phyloP scores from a whole-genome alignment of 2,888 invertebrate genomes.

The Falcaria lacertinaria region DNA sequence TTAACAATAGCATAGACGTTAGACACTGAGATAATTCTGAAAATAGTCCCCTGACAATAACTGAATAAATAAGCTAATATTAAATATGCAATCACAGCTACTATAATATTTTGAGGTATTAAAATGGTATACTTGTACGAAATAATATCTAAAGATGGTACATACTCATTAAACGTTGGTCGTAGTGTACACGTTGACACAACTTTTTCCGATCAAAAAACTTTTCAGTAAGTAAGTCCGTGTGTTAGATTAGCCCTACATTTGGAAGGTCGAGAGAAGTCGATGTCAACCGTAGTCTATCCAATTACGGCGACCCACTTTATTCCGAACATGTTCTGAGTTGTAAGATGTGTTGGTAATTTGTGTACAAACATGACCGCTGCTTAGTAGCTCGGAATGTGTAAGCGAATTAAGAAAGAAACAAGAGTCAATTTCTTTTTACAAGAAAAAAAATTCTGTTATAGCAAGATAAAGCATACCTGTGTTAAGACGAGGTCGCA shows the following conservation, averaged over 20 bases:
- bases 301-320: conserved; percentile 20
- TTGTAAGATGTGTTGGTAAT: neutral
- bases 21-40: no score
- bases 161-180: neutral
- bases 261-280: conserved; percentile 16
- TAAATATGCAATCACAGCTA: no score
- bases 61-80: no score
- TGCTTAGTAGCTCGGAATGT: no score
- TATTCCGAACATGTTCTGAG: neutral
- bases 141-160: neutral
- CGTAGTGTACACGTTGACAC: neutral
- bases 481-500: conserved; percentile 27
- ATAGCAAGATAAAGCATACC: conserved; percentile 27
- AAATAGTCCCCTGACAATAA: no score
- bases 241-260: conserved; percentile 27
- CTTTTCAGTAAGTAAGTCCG: conserved; percentile 24
- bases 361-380: neutral
- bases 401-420: conserved; percentile 13
- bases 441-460: no score
- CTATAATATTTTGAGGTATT: no score
- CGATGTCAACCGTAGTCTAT: conserved; percentile 18
- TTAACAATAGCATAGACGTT: no score
- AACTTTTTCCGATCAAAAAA: conserved; percentile 32
- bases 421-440: conserved; percentile 19
- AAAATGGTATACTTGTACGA: no score